phyloP scores from a whole-genome alignment of 2,888 invertebrate genomes.

The Amblyjoppa fuscipennis region DNA sequence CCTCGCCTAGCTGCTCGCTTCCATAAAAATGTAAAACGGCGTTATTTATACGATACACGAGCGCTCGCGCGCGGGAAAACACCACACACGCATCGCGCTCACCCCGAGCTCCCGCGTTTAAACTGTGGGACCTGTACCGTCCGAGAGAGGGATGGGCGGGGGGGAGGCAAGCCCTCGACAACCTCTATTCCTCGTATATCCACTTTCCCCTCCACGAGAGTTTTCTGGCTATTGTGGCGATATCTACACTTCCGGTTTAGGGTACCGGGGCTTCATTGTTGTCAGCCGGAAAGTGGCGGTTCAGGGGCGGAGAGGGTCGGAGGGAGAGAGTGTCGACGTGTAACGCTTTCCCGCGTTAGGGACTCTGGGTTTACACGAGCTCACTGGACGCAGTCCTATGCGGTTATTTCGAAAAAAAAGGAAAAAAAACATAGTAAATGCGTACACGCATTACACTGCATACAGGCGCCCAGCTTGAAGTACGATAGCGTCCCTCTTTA shows the following conservation, averaged over 20 bases:
- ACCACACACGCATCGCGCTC: slow-evolving; percentile 1
- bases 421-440: neutral
- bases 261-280: slow-evolving; percentile 47
- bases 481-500: neutral
- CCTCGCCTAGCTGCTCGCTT: slow-evolving; percentile 56
- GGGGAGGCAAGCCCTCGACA: neutral
- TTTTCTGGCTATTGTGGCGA: slow-evolving; percentile 55
- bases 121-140: neutral
- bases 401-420: neutral
- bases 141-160: too few relatives aligned
- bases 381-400: neutral
- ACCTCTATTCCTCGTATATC: slow-evolving; percentile 13
- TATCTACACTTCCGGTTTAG: slow-evolving; percentile 54
- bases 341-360: slow-evolving; percentile 21
- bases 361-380: neutral
- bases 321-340: slow-evolving; percentile 3
- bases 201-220: slow-evolving; percentile 10
- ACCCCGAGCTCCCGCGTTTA: neutral
- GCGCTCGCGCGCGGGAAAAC: slow-evolving; percentile 13
- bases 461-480: neutral
- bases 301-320: neutral
- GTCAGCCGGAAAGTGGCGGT: slow-evolving; percentile 49
- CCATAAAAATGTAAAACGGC: slow-evolving; percentile 80
- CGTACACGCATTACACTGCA: neutral
- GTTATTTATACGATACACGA: slow-evolving; percentile 80